A percentile compares a stretch with the other conserved stretches of the same genome.
Evolutionary conservation across 1,140 invertebrate genomes (phyloP).

Genomic region (Chymomyza costata): DNA sequence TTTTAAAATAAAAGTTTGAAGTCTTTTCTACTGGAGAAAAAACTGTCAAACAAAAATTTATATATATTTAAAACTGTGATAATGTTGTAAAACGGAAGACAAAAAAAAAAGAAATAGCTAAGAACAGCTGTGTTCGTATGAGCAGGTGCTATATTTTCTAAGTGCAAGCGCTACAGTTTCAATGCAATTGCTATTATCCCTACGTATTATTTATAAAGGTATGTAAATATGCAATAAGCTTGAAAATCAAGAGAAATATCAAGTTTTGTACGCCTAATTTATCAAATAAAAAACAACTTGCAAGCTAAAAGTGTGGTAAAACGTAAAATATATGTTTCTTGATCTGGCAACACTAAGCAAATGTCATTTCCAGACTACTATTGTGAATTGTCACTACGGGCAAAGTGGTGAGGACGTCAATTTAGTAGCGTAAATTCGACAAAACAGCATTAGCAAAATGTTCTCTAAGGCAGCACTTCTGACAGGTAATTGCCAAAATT

Average conservation of each 20-base stretch:
- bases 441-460: slow-evolving; percentile 73
- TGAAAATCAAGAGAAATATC: no score
- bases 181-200: background rate
- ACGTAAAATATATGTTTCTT: background rate
- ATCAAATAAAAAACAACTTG: background rate
- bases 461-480: slow-evolving; percentile 76
- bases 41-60: no score
- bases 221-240: background rate
- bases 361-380: slow-evolving; percentile 31
- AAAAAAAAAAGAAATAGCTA: background rate
- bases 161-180: background rate
- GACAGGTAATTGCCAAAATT: slow-evolving; percentile 69
- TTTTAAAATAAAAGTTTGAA: slow-evolving; percentile 65
- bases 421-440: slow-evolving; percentile 62
- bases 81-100: no score
- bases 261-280: no score
- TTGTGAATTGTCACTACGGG: slow-evolving; percentile 34
- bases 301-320: background rate
- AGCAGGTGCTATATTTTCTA: background rate
- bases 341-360: slow-evolving; percentile 8
- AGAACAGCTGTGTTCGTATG: background rate
- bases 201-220: slow-evolving; percentile 1
- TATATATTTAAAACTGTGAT: no score
- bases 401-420: slow-evolving; percentile 40
- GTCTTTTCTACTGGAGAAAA: no score